These are phyloP conservation scores for Hydropotes inermis DNA, from an alignment of 2,113 vertebrate species.

Conservation along the genomic window DNA sequence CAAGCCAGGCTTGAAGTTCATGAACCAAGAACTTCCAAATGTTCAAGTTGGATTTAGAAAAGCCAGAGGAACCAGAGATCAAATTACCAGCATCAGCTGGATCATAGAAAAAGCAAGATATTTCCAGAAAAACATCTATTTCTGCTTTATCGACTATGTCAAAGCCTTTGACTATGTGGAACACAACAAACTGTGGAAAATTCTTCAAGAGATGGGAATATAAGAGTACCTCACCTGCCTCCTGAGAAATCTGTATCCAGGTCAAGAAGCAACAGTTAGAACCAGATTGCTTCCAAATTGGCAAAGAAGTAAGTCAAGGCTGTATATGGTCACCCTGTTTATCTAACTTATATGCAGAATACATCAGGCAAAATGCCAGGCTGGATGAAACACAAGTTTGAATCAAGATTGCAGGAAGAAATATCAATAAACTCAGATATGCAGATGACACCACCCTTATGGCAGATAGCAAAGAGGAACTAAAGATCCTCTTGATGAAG, in stretches of 20 bases:
- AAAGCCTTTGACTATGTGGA: background rate
- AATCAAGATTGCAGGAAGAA: background rate
- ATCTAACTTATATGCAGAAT: background rate
- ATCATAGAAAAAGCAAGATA: background rate
- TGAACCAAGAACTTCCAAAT: background rate
- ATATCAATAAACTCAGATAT: background rate
- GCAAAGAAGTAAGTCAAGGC: background rate
- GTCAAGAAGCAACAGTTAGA: background rate
- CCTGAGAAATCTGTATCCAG: background rate
- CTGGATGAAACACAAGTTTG: background rate
- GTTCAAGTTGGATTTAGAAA: background rate
- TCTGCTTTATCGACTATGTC: background rate
- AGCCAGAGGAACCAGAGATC: background rate
- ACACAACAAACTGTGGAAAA: background rate
- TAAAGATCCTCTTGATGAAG: background rate
- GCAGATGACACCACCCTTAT: background rate
- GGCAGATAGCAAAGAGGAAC: background rate
- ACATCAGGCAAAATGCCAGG: background rate
- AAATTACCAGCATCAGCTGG: background rate
- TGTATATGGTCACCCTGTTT: background rate
- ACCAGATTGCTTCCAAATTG: background rate
- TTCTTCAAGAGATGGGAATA: background rate
- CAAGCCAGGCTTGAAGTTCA: background rate
- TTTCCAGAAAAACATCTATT: background rate
- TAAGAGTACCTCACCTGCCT: background rate